These are phyloP conservation scores for Habrosyne pyritoides DNA, from an alignment of 2,888 invertebrate genomes.

Conservation along the genomic window DNA sequence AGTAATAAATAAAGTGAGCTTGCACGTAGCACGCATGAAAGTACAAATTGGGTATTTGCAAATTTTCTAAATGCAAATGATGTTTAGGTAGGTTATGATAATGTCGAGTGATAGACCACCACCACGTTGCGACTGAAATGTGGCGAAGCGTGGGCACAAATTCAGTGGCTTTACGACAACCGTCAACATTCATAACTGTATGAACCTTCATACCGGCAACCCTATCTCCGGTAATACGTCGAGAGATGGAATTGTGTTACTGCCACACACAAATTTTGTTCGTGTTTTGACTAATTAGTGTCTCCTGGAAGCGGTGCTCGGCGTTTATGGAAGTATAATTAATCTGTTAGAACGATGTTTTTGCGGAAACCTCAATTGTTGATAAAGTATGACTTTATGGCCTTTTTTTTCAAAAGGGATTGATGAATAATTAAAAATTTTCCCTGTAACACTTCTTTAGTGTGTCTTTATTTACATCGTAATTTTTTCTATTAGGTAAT, in stretches of 20 bases:
- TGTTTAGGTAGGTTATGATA: constrained; percentile 30
- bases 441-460: too few relatives aligned
- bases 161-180: neutral
- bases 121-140: constrained; percentile 24
- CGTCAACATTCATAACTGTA: constrained; percentile 6
- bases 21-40: neutral
- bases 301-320: neutral
- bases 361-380: too few relatives aligned
- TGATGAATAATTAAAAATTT: too few relatives aligned
- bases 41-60: constrained; percentile 1
- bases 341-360: neutral
- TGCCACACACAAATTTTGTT: neutral
- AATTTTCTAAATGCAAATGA: constrained; percentile 13
- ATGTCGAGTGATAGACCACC: constrained; percentile 35
- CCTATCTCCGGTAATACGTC: constrained; percentile 1
- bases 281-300: constrained; percentile 1
- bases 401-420: too few relatives aligned
- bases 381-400: too few relatives aligned
- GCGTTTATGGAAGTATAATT: constrained; percentile 1
- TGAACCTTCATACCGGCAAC: neutral
- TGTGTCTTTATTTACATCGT: too few relatives aligned
- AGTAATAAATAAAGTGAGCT: too few relatives aligned
- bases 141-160: neutral
- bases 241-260: neutral
- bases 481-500: too few relatives aligned